Evolutionary conservation across 2,797 vertebrate genomes (phyloP).

Genomic region (Podarcis lilfordi): DNA sequence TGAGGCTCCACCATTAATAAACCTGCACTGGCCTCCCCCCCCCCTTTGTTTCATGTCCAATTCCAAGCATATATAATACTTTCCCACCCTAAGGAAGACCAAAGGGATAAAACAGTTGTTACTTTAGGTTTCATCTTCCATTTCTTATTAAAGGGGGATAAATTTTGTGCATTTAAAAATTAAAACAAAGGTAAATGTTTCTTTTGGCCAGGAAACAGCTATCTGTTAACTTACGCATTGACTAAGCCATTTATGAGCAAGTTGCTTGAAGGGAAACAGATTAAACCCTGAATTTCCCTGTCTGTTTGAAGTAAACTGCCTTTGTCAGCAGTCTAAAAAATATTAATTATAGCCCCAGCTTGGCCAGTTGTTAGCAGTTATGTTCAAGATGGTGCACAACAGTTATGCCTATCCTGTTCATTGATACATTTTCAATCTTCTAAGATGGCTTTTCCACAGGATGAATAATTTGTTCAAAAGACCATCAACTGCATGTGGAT

Average conservation of each 20-base stretch:
- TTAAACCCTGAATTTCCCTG: not conserved
- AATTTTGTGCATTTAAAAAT: not conserved
- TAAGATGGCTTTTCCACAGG: not conserved
- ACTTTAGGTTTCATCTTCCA: not conserved
- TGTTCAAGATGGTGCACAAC: not conserved
- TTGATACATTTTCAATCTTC: not conserved
- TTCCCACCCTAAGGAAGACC: not conserved
- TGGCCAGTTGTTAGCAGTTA: constrained; percentile 30
- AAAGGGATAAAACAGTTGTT: not conserved
- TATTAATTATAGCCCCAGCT: constrained; percentile 48
- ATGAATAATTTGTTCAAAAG: not conserved
- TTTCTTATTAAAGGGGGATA: not conserved
- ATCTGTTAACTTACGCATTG: not conserved
- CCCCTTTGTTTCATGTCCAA: not conserved
- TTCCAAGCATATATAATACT: not conserved
- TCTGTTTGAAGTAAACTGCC: not conserved
- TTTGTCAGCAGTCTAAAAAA: constrained; percentile 2
- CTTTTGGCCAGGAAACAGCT: not conserved
- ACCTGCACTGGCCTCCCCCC: not conserved
- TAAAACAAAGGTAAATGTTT: not conserved
- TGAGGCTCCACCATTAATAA: not conserved
- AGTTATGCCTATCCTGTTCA: not conserved
- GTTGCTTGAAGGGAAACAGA: not conserved
- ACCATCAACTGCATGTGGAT: not conserved
- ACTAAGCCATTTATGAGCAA: not conserved